Percentiles rank a stretch among this genome's conserved stretches.
Evolutionary conservation across 2,797 vertebrate species (phyloP).

Genomic region (Austrolebias charrua): DNA sequence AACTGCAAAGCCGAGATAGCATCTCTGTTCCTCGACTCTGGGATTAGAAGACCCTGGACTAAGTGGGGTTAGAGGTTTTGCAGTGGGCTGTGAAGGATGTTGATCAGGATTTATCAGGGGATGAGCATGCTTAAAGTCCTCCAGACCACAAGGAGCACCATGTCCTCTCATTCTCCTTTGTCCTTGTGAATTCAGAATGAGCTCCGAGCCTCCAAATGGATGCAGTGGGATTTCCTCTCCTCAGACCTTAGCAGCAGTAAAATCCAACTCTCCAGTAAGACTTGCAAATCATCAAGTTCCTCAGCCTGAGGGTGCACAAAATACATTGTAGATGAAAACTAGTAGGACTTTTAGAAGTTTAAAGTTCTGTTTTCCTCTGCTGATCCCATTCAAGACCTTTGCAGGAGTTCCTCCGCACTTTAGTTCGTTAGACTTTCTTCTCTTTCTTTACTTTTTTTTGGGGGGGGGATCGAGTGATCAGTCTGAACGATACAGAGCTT

Average conservation of each 20-base stretch:
- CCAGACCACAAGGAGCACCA: slow-evolving; percentile 9
- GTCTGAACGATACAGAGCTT: slow-evolving; percentile 20
- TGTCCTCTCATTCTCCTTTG: slow-evolving; percentile 27
- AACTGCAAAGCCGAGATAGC: slow-evolving; percentile 29
- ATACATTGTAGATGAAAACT: slow-evolving; percentile 23
- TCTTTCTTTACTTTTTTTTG: slow-evolving; percentile 16
- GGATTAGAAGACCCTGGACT: slow-evolving; percentile 33
- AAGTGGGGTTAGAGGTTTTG: slow-evolving; percentile 23
- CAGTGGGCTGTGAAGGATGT: slow-evolving; percentile 54
- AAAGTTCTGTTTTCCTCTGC: slow-evolving; percentile 8
- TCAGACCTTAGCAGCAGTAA: slow-evolving; percentile 51
- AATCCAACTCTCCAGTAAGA: slow-evolving; percentile 49
- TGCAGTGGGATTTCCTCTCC: slow-evolving; percentile 17
- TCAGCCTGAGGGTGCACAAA: slow-evolving; percentile 34
- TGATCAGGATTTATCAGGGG: slow-evolving; percentile 27
- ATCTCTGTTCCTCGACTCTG: slow-evolving; percentile 20
- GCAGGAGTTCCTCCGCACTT: not conserved
- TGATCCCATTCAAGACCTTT: not conserved
- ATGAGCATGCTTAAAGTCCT: slow-evolving; percentile 37
- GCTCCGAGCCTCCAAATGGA: slow-evolving; percentile 10
- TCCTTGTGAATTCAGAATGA: slow-evolving; percentile 48
- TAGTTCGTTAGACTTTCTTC: slow-evolving; percentile 19
- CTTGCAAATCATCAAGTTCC: slow-evolving; percentile 35
- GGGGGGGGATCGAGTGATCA: slow-evolving; percentile 15
- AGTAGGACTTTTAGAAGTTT: slow-evolving; percentile 6